These are phyloP conservation scores for Crocuta crocuta DNA, from an alignment of 2,113 vertebrate genomes.

Conservation along the genomic window DNA sequence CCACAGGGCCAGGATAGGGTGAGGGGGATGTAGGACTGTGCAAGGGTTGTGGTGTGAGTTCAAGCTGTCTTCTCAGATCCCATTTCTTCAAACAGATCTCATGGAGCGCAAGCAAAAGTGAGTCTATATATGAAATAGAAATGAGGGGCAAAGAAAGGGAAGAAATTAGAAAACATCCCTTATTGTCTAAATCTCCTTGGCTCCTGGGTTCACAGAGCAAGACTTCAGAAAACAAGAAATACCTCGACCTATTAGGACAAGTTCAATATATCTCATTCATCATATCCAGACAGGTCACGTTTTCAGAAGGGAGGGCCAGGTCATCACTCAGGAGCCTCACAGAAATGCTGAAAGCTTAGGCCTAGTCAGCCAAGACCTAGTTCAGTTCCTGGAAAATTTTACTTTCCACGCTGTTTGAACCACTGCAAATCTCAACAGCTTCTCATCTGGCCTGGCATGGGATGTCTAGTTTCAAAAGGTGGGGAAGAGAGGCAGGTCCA, in stretches of 20 bases:
- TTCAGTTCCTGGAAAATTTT: background rate
- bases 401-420: background rate
- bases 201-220: background rate
- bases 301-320: background rate
- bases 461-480: background rate
- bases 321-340: rapidly evolving
- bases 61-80: background rate
- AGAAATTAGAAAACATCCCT: background rate
- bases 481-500: background rate
- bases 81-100: background rate
- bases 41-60: background rate
- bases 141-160: background rate
- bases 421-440: background rate
- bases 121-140: background rate
- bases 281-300: background rate
- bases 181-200: background rate
- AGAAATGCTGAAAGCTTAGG: background rate
- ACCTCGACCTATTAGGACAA: background rate
- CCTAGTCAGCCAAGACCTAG: background rate
- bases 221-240: slow-evolving; percentile 2
- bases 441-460: background rate
- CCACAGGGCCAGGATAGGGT: too few species aligned
- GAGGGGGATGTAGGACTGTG: background rate
- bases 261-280: background rate
- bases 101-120: background rate